Evolutionary conservation across 2,113 vertebrate genomes (phyloP), one percentile per base, ranked within the genome.

Genomic region (Esox niger): DNA sequence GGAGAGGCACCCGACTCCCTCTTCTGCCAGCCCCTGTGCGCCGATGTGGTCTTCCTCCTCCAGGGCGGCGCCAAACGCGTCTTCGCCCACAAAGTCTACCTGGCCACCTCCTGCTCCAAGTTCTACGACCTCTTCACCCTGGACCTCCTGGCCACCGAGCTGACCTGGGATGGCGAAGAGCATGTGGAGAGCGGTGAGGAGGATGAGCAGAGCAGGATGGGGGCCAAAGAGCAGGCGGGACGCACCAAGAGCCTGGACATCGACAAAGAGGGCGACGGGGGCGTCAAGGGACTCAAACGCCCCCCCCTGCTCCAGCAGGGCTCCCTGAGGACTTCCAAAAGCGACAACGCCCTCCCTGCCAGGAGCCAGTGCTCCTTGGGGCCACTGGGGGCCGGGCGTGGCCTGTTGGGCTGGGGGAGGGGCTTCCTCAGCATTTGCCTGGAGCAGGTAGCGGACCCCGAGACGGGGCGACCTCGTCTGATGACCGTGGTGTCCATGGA

Each of bases 21-120:
- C 49, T 95, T 96, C 88, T 89, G 67, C 55, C 82, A 90, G 33
- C 91, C 93, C 0, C 89, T 94, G 5, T 95, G 94, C 2, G 89
- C 93, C 8, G 94, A 96, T 29, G 92, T 95, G 1, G 87, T 94
- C 58, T 96, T 96, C 72, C 85, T 92, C 69, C 88, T 96, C 69
- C 90, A 92, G 32, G 87, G 79, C 0, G 93, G 93, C 17, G 71
- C 78, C 49, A 90, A 84, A 15, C 88, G 55, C 0, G 89, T 96
- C 77, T 95, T 94, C 15, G 94, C 94, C 8, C 94, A 95, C 79
- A 94, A 93, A 32, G 89, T 96, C 46, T 96, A 94, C 82, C 83
- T 96, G 79, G 95, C 95, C 63, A 95, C 93, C 3, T 94, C 94
- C 64, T 96, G 94, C 84, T 96, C 94, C 63, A 95, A 93, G 75